Evolutionary conservation across 2,888 invertebrate genomes (phyloP).

Genomic region (Thecophora atra): DNA sequence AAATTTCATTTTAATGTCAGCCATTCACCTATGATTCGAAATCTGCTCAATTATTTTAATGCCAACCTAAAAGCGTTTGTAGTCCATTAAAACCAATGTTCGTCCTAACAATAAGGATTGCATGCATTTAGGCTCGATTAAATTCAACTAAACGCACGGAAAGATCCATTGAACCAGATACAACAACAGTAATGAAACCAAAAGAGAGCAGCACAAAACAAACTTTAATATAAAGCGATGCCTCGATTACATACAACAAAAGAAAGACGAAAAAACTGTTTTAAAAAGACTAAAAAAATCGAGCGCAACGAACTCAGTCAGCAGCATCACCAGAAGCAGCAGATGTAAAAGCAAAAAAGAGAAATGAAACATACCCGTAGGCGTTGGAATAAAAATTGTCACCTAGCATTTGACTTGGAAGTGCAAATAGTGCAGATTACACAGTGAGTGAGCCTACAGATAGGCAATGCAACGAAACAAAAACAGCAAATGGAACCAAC

Average conservation of each 20-base stretch:
- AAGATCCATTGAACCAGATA: conserved; percentile 33
- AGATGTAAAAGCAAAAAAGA: conserved; percentile 27
- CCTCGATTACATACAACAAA: conserved; percentile 3
- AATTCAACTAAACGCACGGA: conserved; percentile 21
- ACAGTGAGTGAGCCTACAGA: conserved; percentile 55
- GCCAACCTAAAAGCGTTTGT: not conserved
- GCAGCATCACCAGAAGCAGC: conserved; percentile 5
- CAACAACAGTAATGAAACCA: not conserved
- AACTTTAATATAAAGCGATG: conserved; percentile 26
- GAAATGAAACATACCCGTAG: conserved; percentile 54
- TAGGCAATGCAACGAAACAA: conserved; percentile 47
- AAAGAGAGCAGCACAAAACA: not conserved
- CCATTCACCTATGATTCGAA: not conserved
- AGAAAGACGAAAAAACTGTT: not conserved
- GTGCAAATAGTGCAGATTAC: conserved; percentile 50
- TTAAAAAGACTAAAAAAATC: not conserved
- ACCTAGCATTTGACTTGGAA: conserved; percentile 50
- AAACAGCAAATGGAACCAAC: not conserved
- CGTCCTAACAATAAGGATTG: not conserved
- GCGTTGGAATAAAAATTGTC: conserved; percentile 58
- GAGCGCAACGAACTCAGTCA: conserved; percentile 22
- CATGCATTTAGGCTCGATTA: conserved; percentile 32
- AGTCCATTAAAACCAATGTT: not conserved
- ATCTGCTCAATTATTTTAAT: not conserved
- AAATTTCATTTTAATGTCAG: too few species aligned